A percentile compares a stretch with the other conserved stretches of the same genome.
Conservation (phyloP, 2,113 vertebrate species). For the Salvelinus fontinalis region DNA sequence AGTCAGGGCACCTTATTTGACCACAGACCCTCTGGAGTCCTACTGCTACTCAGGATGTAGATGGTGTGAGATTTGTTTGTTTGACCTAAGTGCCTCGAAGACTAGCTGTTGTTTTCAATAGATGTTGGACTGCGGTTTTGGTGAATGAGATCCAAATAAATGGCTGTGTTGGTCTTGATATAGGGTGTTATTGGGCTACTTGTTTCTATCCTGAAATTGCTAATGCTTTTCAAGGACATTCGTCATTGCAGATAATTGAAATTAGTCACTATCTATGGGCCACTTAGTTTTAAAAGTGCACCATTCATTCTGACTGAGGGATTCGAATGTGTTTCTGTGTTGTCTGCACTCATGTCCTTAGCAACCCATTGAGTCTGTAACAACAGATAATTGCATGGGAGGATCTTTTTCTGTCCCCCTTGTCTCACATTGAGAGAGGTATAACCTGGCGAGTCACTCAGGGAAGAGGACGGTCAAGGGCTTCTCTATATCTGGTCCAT, state of each 20-base stretch:
- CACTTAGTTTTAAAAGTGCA: slow-evolving; percentile 56
- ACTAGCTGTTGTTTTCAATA: slow-evolving; percentile 25
- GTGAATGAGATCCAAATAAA: not conserved
- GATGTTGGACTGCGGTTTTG: slow-evolving; percentile 9
- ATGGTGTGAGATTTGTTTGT: slow-evolving; percentile 12
- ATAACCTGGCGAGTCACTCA: not conserved
- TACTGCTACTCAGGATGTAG: slow-evolving; percentile 43
- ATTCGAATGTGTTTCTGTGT: slow-evolving; percentile 48
- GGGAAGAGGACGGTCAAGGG: not conserved
- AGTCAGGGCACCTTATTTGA: slow-evolving; percentile 25
- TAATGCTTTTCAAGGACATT: slow-evolving; percentile 31
- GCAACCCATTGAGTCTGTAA: slow-evolving; percentile 63
- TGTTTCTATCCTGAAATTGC: not conserved
- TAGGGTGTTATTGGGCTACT: not conserved
- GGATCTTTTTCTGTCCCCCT: slow-evolving; percentile 66
- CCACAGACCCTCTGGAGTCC: slow-evolving; percentile 16
- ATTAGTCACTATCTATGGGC: slow-evolving; percentile 43
- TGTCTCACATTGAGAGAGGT: slow-evolving; percentile 5
- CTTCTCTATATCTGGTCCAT: not conserved
- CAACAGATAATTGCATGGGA: slow-evolving; percentile 63
- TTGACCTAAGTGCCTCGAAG: not conserved
- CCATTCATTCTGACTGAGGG: slow-evolving; percentile 35
- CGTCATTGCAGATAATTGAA: slow-evolving; percentile 29
- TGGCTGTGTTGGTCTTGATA: too few species aligned
- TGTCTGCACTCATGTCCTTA: slow-evolving; percentile 60